These are phyloP conservation scores for Monoplex corrugatus DNA, from an alignment of 2,888 invertebrate genomes.

Conservation along the genomic window DNA sequence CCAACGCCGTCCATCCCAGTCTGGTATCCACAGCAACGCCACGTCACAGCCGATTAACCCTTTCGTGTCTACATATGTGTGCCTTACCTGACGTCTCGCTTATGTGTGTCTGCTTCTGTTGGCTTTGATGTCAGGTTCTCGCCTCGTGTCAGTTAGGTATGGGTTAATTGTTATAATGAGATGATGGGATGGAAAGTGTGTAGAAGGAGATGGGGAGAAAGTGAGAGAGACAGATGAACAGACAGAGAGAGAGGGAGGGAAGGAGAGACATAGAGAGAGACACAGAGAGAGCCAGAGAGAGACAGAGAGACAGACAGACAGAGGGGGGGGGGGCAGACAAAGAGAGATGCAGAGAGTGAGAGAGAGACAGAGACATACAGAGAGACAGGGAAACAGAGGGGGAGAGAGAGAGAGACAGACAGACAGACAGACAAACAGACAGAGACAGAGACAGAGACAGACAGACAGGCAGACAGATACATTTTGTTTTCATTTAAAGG, in stretches of 20 bases:
- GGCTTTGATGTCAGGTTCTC: not conserved
- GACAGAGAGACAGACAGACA: not conserved
- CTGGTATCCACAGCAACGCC: slow-evolving; percentile 18
- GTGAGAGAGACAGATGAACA: not conserved
- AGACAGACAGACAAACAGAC: not conserved
- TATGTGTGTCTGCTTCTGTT: not conserved
- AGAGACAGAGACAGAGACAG: not conserved
- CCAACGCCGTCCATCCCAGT: not conserved
- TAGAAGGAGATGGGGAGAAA: not conserved
- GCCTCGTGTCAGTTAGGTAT: not conserved
- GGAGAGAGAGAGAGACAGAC: not conserved
- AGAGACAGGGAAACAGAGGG: not conserved
- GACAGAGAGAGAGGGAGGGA: not conserved
- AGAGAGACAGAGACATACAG: not conserved
- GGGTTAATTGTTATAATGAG: slow-evolving; percentile 20
- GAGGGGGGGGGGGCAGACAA: not conserved
- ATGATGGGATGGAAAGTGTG: too few species aligned
- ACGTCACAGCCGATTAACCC: slow-evolving; percentile 16
- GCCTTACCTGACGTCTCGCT: slow-evolving; percentile 1
- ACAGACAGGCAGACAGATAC: not conserved
- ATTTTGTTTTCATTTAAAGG: not conserved
- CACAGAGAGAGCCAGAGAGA: not conserved
- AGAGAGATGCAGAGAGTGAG: not conserved
- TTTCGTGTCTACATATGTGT: not conserved
- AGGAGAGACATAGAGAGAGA: not conserved